A percentile compares a stretch with the other conserved stretches of the same genome.
Evolutionary conservation across 2,888 invertebrate genomes (phyloP).

Genomic region (Nasonovia ribisnigri): DNA sequence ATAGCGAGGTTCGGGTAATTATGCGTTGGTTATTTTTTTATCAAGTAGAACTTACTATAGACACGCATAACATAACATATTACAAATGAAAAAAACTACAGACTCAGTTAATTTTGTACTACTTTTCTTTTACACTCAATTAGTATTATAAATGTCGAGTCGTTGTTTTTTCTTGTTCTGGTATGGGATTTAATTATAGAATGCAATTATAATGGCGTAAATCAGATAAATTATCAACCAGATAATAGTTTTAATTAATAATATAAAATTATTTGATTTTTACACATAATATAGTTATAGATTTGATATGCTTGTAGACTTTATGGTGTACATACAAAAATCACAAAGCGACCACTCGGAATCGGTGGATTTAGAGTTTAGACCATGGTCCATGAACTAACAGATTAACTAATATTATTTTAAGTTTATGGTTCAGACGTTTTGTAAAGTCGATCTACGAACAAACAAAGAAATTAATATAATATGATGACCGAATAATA

Average conservation of each 20-base stretch:
- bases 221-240: too few relatives aligned
- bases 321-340: not conserved
- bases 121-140: not conserved
- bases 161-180: not conserved
- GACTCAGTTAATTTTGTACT: too few relatives aligned
- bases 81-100: too few relatives aligned
- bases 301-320: not conserved
- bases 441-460: not conserved
- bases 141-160: not conserved
- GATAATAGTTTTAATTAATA: not conserved
- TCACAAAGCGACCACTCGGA: not conserved
- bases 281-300: too few relatives aligned
- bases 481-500: not conserved
- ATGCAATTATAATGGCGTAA: not conserved
- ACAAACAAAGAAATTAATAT: not conserved
- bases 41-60: not conserved
- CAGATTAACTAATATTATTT: not conserved
- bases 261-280: not conserved
- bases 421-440: not conserved
- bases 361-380: too few relatives aligned
- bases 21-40: not conserved
- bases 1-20: too few relatives aligned
- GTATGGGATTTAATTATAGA: not conserved
- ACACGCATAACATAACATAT: not conserved
- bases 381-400: too few relatives aligned